Evolutionary conservation across 2,888 invertebrate genomes (phyloP).

Genomic region (Tridacna crocea): DNA sequence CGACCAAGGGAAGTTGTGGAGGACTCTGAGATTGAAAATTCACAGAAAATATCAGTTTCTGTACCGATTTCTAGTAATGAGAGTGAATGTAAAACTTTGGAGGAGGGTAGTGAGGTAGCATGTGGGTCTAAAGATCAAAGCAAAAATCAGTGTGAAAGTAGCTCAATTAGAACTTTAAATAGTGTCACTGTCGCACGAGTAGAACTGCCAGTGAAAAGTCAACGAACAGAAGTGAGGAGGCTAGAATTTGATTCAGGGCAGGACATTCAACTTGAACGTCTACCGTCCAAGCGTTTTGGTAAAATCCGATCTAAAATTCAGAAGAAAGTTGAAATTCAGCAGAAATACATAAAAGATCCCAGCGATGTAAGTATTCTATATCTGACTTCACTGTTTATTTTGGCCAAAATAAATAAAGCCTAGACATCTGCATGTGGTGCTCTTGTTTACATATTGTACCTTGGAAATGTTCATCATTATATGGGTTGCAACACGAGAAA

Average conservation of each 20-base stretch:
- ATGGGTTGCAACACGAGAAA: too few relatives aligned
- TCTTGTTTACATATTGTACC: too few relatives aligned
- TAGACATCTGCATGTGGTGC: too few relatives aligned
- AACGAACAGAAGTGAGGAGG: constrained; percentile 47
- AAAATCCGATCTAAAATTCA: constrained; percentile 50
- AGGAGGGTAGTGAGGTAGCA: constrained; percentile 45
- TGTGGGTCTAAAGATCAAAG: neutral
- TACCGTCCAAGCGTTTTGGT: constrained; percentile 44
- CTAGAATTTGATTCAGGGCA: constrained; percentile 41
- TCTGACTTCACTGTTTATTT: too few relatives aligned
- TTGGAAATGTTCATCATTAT: too few relatives aligned
- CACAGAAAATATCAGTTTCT: neutral
- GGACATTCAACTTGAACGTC: constrained; percentile 37
- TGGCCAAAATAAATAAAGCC: too few relatives aligned
- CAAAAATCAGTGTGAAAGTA: neutral
- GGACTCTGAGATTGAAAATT: constrained; percentile 14
- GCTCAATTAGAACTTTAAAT: neutral
- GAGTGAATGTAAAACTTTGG: constrained; percentile 7
- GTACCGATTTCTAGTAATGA: constrained; percentile 19
- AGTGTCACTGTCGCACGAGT: neutral
- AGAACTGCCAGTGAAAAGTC: neutral
- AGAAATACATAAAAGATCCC: constrained; percentile 51
- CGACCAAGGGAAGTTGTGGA: neutral
- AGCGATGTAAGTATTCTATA: constrained; percentile 35
- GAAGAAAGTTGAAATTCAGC: constrained; percentile 49